These are phyloP conservation scores for Stichopus horrens DNA, from an alignment of 53 echinoderm and acorn worm genomes.

Conservation along the genomic window DNA sequence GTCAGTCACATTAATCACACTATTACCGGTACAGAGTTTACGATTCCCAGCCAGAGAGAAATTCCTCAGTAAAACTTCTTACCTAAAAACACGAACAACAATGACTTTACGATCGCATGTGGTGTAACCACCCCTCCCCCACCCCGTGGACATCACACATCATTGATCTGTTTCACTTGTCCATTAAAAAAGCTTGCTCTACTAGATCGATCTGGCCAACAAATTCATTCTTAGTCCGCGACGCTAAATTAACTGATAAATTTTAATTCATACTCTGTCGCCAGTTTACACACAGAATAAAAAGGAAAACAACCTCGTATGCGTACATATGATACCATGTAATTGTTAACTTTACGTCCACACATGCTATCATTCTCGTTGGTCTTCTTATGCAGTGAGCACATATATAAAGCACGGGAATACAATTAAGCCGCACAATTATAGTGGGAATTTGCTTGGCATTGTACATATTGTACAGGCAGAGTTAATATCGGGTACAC, in stretches of 20 bases:
- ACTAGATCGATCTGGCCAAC: slow-evolving; percentile 12
- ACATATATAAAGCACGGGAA: background rate
- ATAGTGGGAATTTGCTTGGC: background rate
- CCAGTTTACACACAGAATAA: background rate
- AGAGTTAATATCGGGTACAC: slow-evolving; percentile 9
- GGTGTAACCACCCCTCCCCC: background rate
- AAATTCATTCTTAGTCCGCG: slow-evolving; percentile 7
- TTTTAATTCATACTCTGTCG: slow-evolving; percentile 32
- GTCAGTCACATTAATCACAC: background rate
- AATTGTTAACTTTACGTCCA: slow-evolving; percentile 12
- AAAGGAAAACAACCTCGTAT: background rate
- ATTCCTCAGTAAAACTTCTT: background rate
- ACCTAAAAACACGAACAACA: background rate
- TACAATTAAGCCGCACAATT: slow-evolving; percentile 22
- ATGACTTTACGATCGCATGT: background rate
- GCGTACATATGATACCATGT: background rate
- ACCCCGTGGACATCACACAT: background rate
- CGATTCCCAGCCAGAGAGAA: background rate
- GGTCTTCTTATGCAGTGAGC: background rate
- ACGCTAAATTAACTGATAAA: slow-evolving; percentile 29
- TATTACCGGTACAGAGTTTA: background rate
- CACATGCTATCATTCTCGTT: background rate
- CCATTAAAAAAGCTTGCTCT: background rate
- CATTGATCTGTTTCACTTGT: slow-evolving; percentile 9
- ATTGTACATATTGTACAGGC: slow-evolving; percentile 2